Conservation (phyloP, 92 coral and sea anemone species). For the Pocillopora grandis region DNA sequence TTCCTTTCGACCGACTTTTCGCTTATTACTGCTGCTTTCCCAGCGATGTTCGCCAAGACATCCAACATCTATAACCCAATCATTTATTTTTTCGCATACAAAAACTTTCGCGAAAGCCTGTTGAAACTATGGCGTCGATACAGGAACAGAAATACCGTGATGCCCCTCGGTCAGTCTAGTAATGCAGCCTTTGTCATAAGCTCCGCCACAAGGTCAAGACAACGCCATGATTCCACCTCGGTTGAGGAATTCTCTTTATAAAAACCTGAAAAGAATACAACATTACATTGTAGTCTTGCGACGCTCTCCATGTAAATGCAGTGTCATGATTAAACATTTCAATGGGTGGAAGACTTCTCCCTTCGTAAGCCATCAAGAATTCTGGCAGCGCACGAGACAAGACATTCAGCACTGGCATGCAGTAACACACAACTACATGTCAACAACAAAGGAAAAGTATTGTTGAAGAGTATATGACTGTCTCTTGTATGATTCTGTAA, state of each 20-base stretch:
- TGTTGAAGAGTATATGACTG: no score
- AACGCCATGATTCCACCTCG: not conserved
- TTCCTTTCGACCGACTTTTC: constrained; percentile 22
- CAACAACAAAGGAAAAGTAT: no score
- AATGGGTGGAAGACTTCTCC: no score
- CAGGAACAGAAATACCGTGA: constrained; percentile 27
- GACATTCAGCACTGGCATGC: no score
- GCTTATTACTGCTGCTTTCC: constrained; percentile 21
- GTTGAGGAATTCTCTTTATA: constrained; percentile 11
- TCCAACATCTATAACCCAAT: constrained; percentile 64
- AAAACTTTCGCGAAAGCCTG: constrained; percentile 53
- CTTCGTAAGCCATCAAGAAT: no score
- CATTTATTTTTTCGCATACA: constrained; percentile 64
- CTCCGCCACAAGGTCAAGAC: not conserved
- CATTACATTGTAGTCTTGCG: not conserved
- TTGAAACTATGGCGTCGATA: constrained; percentile 38
- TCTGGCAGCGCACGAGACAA: no score
- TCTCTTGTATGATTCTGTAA: no score
- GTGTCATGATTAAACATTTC: no score
- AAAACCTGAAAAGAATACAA: not conserved
- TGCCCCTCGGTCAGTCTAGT: constrained; percentile 24
- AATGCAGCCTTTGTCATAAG: constrained; percentile 15
- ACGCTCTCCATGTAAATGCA: no score
- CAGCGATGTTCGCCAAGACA: constrained; percentile 66
- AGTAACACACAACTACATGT: no score